These are phyloP conservation scores for Meda fulgida DNA, from an alignment of 2,797 vertebrate genomes.

Conservation along the genomic window DNA sequence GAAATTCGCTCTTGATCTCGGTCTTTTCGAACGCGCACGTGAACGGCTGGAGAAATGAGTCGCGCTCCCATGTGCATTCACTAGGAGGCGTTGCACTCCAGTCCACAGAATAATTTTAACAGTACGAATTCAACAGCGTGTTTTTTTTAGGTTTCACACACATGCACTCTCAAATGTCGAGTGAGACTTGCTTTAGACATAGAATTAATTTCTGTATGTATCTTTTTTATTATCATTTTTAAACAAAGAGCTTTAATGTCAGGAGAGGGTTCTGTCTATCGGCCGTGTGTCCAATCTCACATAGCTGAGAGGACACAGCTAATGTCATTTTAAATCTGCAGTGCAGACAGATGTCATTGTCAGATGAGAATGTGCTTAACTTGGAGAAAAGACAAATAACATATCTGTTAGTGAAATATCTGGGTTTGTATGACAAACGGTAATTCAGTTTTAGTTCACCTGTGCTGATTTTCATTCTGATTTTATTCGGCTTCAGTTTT, in stretches of 20 bases:
- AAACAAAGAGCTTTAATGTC: not conserved
- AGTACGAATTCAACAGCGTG: not conserved
- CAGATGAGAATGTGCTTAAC: conserved; percentile 49
- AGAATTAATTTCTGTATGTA: not conserved
- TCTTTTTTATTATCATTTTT: not conserved
- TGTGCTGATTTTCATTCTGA: not conserved
- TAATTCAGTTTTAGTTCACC: conserved; percentile 16
- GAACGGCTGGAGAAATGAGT: conserved; percentile 70
- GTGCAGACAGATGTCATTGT: conserved; percentile 29
- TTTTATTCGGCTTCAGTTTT: not conserved
- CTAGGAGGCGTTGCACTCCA: conserved; percentile 90
- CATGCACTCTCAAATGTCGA: not conserved
- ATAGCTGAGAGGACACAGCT: conserved; percentile 39
- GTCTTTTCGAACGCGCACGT: conserved; percentile 66
- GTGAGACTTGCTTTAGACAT: not conserved
- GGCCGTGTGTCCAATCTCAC: conserved; percentile 25
- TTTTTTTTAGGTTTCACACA: not conserved
- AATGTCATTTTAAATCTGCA: conserved; percentile 28
- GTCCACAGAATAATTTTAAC: conserved; percentile 68
- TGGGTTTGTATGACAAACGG: not conserved
- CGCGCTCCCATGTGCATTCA: conserved; percentile 68
- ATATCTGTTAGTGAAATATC: conserved; percentile 15
- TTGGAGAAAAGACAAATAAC: conserved; percentile 37
- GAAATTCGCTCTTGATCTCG: conserved; percentile 68
- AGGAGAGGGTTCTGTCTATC: not conserved